Conservation (phyloP, 1,140 invertebrate genomes). For the Lepidurus arcticus region DNA sequence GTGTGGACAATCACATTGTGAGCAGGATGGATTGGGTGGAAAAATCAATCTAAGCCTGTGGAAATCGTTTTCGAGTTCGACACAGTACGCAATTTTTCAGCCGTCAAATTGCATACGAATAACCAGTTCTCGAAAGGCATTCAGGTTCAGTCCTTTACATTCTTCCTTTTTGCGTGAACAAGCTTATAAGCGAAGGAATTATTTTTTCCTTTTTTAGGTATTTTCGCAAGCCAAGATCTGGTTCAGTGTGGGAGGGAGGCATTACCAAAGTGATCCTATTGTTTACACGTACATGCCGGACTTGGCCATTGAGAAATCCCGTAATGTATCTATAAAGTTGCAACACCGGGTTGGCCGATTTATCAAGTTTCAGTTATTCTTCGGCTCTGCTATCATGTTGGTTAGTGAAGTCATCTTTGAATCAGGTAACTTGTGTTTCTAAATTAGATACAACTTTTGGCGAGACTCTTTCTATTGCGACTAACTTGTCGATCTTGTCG, state of each 20-base stretch:
- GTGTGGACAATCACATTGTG: slow-evolving; percentile 39
- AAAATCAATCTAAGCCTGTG: slow-evolving; percentile 57
- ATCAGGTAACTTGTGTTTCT: slow-evolving; percentile 53
- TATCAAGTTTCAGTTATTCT: slow-evolving; percentile 73
- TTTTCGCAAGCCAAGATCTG: slow-evolving; percentile 63
- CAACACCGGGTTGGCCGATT: slow-evolving; percentile 67
- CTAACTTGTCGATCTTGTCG: background rate
- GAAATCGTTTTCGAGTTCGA: slow-evolving; percentile 73
- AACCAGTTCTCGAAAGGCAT: slow-evolving; percentile 60
- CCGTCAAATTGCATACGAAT: slow-evolving; percentile 63
- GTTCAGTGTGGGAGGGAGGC: slow-evolving; percentile 62
- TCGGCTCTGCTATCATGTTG: slow-evolving; percentile 77
- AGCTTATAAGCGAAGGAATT: background rate
- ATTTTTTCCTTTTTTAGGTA: slow-evolving; percentile 48
- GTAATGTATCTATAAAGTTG: slow-evolving; percentile 75
- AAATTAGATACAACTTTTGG: background rate
- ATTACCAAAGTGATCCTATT: slow-evolving; percentile 55
- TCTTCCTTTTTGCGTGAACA: background rate
- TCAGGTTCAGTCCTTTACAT: slow-evolving; percentile 47
- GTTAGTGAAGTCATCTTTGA: slow-evolving; percentile 78
- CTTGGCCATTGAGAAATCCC: slow-evolving; percentile 67
- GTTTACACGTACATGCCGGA: slow-evolving; percentile 75
- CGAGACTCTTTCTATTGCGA: too few relatives aligned
- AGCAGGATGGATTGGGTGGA: slow-evolving; percentile 76
- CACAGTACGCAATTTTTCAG: slow-evolving; percentile 64